phyloP scores from a whole-genome alignment of 1,140 invertebrate species.

The Helicoverpa armigera region DNA sequence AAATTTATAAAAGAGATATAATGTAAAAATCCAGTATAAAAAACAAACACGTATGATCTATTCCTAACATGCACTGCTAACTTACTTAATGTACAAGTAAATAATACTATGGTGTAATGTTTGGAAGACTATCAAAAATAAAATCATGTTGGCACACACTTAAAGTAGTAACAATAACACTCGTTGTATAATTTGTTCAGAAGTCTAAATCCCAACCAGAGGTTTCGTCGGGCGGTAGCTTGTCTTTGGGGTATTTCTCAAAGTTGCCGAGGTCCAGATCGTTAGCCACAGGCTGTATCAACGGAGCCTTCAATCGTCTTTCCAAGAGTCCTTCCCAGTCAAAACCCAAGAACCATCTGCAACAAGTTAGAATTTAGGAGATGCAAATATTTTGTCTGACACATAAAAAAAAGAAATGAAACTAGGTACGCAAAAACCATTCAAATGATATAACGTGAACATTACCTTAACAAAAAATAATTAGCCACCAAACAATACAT shows the following conservation, averaged over 20 bases:
- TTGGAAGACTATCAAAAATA: too few relatives aligned
- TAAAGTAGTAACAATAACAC: background rate
- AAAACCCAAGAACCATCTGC: conserved; percentile 96
- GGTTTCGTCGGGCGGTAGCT: conserved; percentile 89
- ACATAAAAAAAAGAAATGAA: too few relatives aligned
- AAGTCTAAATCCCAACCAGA: conserved; percentile 92
- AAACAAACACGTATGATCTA: too few relatives aligned
- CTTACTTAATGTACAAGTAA: too few relatives aligned
- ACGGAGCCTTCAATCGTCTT: conserved; percentile 90
- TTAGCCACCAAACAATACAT: background rate
- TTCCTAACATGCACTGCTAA: too few relatives aligned
- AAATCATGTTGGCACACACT: background rate
- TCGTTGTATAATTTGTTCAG: conserved; percentile 63
- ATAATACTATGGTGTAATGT: too few relatives aligned
- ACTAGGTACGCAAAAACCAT: background rate
- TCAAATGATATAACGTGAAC: background rate
- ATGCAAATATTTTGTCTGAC: too few relatives aligned
- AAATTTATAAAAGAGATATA: background rate
- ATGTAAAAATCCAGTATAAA: background rate
- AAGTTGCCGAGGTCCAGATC: conserved; percentile 90
- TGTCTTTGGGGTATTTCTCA: conserved; percentile 89
- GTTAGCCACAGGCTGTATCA: conserved; percentile 91
- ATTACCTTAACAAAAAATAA: background rate
- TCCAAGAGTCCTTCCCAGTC: conserved; percentile 95
- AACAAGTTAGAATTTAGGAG: too few relatives aligned